Percentiles rank a stretch among this genome's conserved stretches.
Conservation (phyloP, 1,140 invertebrate species). For the Sinella curviseta region DNA sequence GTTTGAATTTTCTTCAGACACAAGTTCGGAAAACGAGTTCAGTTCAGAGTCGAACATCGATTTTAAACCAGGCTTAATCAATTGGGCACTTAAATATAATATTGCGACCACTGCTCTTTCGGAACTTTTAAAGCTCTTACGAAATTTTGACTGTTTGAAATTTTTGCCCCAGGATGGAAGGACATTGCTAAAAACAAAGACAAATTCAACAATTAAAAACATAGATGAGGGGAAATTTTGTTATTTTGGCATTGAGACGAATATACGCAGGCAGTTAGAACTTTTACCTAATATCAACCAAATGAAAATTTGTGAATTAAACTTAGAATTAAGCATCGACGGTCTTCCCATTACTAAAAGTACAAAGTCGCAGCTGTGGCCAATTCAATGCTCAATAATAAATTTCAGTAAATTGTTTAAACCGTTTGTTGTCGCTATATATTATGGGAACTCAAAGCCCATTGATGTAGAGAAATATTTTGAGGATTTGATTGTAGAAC, state of each 20-base stretch:
- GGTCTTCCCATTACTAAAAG: conserved; percentile 39
- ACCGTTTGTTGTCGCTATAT: conserved; percentile 5
- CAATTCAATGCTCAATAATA: conserved; percentile 49
- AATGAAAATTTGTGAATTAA: background rate
- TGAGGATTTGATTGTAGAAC: background rate
- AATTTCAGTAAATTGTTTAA: background rate
- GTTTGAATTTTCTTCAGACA: background rate
- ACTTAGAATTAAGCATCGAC: conserved; percentile 38
- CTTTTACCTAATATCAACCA: background rate
- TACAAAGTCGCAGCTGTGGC: conserved; percentile 40
- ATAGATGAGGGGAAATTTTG: background rate
- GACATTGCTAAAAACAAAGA: background rate
- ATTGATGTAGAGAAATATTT: background rate
- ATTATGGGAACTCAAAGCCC: background rate
- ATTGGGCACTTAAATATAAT: background rate
- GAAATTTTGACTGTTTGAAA: background rate
- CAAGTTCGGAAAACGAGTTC: background rate
- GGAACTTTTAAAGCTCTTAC: background rate
- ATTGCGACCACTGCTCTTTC: background rate
- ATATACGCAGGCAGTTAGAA: background rate
- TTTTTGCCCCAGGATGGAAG: background rate
- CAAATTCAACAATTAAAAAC: background rate
- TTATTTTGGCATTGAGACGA: background rate
- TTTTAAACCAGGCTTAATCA: background rate
- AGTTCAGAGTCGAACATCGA: background rate